These are phyloP conservation scores for Amphipyra tragopoginis DNA, from an alignment of 2,888 invertebrate genomes.

Conservation along the genomic window DNA sequence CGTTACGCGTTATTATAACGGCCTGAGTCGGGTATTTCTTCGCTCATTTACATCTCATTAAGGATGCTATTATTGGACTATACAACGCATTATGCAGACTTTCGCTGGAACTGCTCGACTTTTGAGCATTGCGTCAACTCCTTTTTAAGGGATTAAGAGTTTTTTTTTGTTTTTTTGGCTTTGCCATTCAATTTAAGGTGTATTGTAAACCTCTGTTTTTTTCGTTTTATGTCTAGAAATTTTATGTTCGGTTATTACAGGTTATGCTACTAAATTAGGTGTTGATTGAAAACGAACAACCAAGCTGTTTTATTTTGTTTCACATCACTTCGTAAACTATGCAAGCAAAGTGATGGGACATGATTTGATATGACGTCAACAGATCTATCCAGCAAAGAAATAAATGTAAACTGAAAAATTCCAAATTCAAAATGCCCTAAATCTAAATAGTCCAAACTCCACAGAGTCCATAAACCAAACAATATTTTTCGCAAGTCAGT, in stretches of 20 bases:
- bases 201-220: slow-evolving; percentile 19
- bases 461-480: not conserved
- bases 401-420: too few relatives aligned
- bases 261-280: too few relatives aligned
- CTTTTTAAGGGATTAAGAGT: slow-evolving; percentile 48
- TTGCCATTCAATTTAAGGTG: slow-evolving; percentile 28
- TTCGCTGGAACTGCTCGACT: slow-evolving; percentile 56
- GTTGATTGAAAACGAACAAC: too few relatives aligned
- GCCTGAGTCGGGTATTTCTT: slow-evolving; percentile 85
- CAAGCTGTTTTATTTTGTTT: too few relatives aligned
- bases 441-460: not conserved
- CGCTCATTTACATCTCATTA: slow-evolving; percentile 91
- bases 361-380: too few relatives aligned
- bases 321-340: too few relatives aligned
- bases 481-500: slow-evolving; percentile 11
- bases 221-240: slow-evolving; percentile 19
- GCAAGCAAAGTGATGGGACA: too few relatives aligned
- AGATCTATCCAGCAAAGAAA: too few relatives aligned
- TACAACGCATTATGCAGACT: slow-evolving; percentile 71
- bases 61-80: slow-evolving; percentile 85
- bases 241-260: not conserved
- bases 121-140: slow-evolving; percentile 58
- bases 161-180: slow-evolving; percentile 26
- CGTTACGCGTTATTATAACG: slow-evolving; percentile 90
- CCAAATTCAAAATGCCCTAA: slow-evolving; percentile 6